These are phyloP conservation scores for Rhinopithecus roxellana DNA, from an alignment of 2,113 vertebrate species.

Conservation along the genomic window DNA sequence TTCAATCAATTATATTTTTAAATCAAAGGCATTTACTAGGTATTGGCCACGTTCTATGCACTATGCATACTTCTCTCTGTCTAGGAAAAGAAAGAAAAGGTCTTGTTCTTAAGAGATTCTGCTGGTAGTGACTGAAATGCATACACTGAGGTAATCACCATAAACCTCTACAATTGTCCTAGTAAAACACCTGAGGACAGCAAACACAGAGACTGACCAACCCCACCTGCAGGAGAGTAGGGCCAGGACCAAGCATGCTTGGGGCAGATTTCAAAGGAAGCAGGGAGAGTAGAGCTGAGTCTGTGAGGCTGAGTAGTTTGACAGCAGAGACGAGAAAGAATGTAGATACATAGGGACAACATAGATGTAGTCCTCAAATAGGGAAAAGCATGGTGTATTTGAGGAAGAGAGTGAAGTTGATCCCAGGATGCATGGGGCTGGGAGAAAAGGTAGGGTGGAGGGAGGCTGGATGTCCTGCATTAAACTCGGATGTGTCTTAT, in stretches of 20 bases:
- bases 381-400: background rate
- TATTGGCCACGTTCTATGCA: background rate
- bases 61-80: background rate
- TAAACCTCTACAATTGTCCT: background rate
- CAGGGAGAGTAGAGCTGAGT: background rate
- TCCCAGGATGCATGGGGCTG: rapidly evolving
- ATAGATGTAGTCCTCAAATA: background rate
- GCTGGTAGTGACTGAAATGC: background rate
- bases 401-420: background rate
- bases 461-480: rapidly evolving
- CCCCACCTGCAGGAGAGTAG: background rate
- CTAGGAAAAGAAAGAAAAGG: background rate
- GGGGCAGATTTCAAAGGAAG: background rate
- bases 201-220: background rate
- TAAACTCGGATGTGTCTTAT: background rate
- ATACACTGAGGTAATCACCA: background rate
- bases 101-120: background rate
- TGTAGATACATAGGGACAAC: too few species aligned
- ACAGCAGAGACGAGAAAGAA: background rate
- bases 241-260: rapidly evolving
- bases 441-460: rapidly evolving
- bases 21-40: background rate
- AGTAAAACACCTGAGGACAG: background rate
- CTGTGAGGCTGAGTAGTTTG: background rate
- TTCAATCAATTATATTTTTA: conserved; percentile 1